Base-by-base conservation (phyloP, 2,888 invertebrate genomes). In the Caenorhabditis panamensis region DNA sequence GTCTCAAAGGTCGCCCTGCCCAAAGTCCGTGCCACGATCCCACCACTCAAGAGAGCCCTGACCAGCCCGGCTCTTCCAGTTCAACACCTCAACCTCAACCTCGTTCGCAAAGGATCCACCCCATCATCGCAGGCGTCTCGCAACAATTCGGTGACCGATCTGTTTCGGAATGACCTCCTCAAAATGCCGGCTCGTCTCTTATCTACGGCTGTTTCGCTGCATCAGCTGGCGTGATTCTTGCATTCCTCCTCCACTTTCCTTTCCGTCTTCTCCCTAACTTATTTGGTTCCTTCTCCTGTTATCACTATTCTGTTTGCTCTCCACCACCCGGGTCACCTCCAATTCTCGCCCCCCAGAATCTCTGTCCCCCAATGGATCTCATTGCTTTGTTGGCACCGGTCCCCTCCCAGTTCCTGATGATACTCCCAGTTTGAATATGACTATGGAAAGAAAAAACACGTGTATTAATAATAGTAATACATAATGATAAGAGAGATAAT, bases 31-130 rank as follows among this genome's bases (percentile, higher is more conserved):
- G 80, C 80, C 36, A 13, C 76, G 11, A 81, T 77, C 18, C 82
- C 82, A 51, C 78, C 78, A 68, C 67, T 82, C 28, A 82, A 82
- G 51, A 37, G 82, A 53, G 82, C 82, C 11, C 49, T 82, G 26
- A 82, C 82, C 8, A 71, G 71, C 11, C 82, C 82, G 20, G 69
- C 75, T 24, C 64, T 82, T 18, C 82, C 76, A 37, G 81, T 77
- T 4, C 76, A 76, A 26, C 79, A 79, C 37, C 62, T 75, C 31
- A 75, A 62, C 26, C 53, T 75, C 3, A 67, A 62, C 18, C 41
- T 66, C 24, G 47, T 62, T 6, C 69, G 80, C 37, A 80, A 80
- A 56, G 66, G 18, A 56, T 79, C 79, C n/a, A 73, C 68, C 6
- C 73, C 79, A 41, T 81, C 81, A 20, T 76, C 81, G 24, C 61